Percentiles rank a stretch among this genome's conserved stretches.
These are phyloP conservation scores for Melanotaenia pygmaea DNA, from an alignment of 2,797 vertebrate species.

Conservation along the genomic window DNA sequence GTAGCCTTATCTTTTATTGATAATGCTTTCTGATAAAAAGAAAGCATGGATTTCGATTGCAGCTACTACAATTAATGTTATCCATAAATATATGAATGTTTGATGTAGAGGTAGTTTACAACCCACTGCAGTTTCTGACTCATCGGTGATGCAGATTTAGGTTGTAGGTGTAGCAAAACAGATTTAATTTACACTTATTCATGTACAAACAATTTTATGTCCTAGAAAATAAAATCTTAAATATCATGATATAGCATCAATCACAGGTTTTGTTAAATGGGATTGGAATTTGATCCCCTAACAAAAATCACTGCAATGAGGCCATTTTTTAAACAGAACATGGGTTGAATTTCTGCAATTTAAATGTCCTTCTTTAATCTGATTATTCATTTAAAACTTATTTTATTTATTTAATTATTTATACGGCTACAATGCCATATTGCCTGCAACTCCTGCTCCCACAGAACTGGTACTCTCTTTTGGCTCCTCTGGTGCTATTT, in stretches of 20 bases:
- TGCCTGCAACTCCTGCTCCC: not conserved
- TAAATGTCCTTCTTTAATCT: no score
- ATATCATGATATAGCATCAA: conserved; percentile 2
- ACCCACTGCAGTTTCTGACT: not conserved
- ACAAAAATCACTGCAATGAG: not conserved
- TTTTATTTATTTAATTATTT: no score
- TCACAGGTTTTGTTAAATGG: not conserved
- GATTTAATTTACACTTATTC: conserved; percentile 9
- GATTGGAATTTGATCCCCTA: conserved; percentile 3
- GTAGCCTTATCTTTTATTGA: conserved; percentile 12
- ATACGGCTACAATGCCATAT: no score
- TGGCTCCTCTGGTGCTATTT: not conserved
- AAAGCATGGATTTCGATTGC: conserved; percentile 4
- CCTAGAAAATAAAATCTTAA: not conserved
- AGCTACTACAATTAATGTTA: not conserved
- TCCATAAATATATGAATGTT: not conserved
- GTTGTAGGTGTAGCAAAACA: not conserved
- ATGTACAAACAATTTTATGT: not conserved
- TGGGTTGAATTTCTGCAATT: no score
- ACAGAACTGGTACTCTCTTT: not conserved
- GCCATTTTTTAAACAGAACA: not conserved
- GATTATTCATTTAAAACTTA: no score
- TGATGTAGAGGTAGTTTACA: not conserved
- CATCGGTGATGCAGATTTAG: not conserved
- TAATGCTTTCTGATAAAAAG: conserved; percentile 10